A percentile compares a stretch with the other conserved stretches of the same genome.
Conservation (phyloP, 92 coral and sea anemone species). For the Porites evermanni region DNA sequence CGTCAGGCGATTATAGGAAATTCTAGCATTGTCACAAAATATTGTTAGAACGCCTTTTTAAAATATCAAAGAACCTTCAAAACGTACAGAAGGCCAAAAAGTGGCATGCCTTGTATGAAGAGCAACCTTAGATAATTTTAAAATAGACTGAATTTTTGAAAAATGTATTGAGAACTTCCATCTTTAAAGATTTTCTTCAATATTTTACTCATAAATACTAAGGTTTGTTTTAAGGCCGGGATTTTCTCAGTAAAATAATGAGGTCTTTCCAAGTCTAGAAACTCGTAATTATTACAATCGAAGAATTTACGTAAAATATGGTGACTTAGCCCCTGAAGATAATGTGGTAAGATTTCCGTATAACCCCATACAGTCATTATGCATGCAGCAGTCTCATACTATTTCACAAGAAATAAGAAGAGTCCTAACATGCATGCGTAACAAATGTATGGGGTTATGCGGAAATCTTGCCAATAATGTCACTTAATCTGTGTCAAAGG, state of each 20-base stretch:
- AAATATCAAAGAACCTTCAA: conserved; percentile 14
- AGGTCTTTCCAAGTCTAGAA: conserved; percentile 1
- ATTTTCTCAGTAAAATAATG: background rate
- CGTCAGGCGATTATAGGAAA: background rate
- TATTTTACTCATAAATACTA: no score
- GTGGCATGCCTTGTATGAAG: conserved; percentile 10
- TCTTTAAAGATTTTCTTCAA: no score
- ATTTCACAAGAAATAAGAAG: background rate
- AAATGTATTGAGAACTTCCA: no score
- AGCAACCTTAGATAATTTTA: background rate
- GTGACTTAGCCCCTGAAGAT: conserved; percentile 8
- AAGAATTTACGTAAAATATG: background rate
- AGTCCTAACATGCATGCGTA: no score
- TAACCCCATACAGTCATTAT: no score
- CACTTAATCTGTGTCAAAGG: conserved; percentile 30
- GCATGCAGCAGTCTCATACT: no score
- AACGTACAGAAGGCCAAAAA: conserved; percentile 11
- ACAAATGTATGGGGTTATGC: conserved; percentile 1
- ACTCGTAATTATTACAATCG: conserved; percentile 13
- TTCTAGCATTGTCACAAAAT: conserved; percentile 6
- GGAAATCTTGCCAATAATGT: conserved; percentile 14
- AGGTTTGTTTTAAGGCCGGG: no score
- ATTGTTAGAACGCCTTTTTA: background rate
- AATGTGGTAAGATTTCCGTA: background rate
- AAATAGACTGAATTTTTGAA: no score